Evolutionary conservation across 2,113 vertebrate species (phyloP).

Genomic region (Melanerpes formicivorus): DNA sequence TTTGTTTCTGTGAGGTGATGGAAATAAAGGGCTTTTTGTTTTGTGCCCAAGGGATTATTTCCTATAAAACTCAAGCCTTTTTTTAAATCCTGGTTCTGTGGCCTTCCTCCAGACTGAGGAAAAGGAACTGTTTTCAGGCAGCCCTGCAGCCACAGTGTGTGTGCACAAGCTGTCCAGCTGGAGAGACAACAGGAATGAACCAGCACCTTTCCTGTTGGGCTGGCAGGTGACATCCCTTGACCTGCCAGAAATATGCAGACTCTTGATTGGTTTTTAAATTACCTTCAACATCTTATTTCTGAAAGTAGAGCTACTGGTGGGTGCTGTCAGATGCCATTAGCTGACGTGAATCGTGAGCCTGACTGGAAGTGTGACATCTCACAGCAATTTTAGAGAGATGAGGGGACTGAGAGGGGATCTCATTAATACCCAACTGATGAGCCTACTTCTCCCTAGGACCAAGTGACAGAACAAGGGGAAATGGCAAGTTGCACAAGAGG

Average conservation of each 20-base stretch:
- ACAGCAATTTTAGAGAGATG: not conserved
- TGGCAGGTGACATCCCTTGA: not conserved
- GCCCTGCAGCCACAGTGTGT: not conserved
- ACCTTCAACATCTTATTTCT: not conserved
- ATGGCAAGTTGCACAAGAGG: no score
- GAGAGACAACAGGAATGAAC: not conserved
- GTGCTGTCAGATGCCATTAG: not conserved
- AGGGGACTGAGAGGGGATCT: no score
- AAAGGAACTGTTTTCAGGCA: not conserved
- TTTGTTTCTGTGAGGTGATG: not conserved
- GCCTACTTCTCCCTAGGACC: no score
- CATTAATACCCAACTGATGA: no score
- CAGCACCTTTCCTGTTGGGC: not conserved
- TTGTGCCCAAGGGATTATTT: not conserved
- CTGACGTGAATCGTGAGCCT: not conserved
- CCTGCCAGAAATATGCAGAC: not conserved
- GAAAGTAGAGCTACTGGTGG: not conserved
- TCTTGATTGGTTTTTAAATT: not conserved
- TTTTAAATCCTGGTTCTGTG: not conserved
- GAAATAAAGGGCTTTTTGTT: slow-evolving; percentile 13
- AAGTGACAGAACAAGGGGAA: no score
- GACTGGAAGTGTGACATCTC: not conserved
- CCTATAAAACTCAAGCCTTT: not conserved
- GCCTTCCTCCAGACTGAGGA: not conserved
- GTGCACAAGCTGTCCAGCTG: not conserved